Conservation (phyloP, 1,140 invertebrate species). For the Tetranychus urticae region DNA sequence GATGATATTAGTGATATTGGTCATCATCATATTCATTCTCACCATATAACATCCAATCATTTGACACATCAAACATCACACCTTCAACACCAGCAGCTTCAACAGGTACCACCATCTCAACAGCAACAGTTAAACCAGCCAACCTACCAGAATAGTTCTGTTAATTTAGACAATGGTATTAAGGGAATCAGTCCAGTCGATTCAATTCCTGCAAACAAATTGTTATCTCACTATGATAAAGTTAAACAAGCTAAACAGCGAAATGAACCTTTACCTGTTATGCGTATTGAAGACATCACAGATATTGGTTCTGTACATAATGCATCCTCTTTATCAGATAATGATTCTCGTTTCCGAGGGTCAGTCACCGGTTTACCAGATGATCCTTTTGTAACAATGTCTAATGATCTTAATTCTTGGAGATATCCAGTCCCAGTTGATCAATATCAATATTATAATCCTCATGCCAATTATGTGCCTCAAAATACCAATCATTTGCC, state of each 20-base stretch:
- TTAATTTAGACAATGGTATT: neutral
- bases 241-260: constrained; percentile 6
- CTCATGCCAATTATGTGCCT: too few species aligned
- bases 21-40: neutral
- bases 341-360: too few species aligned
- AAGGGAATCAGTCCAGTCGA: constrained; percentile 5
- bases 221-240: constrained; percentile 11
- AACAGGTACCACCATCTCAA: too few species aligned
- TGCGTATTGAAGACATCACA: neutral
- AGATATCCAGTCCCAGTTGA: too few species aligned
- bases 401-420: too few species aligned
- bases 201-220: constrained; percentile 9
- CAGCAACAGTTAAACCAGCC: neutral
- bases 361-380: too few species aligned
- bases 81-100: too few species aligned
- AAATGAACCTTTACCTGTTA: constrained; percentile 38
- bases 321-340: too few species aligned
- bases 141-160: neutral
- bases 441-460: too few species aligned
- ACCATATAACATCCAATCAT: neutral
- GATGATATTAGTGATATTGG: neutral
- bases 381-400: too few species aligned
- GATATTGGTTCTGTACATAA: neutral
- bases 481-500: too few species aligned
- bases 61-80: too few species aligned